Percentiles rank a stretch among this genome's conserved stretches.
Evolutionary conservation across 2,113 vertebrate genomes (phyloP).

Genomic region (Nothoprocta perdicaria): DNA sequence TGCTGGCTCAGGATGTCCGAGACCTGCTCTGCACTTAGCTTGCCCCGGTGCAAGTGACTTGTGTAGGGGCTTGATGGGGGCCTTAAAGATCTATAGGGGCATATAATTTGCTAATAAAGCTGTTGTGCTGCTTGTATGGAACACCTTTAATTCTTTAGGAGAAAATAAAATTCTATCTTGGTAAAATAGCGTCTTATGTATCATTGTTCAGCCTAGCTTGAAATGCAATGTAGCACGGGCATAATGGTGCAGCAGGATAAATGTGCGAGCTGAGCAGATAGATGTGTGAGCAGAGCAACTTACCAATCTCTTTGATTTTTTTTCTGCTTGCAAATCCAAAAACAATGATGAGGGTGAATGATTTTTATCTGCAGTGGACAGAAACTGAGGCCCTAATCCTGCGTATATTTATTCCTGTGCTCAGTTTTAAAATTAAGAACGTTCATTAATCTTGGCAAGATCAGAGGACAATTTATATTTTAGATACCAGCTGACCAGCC

Average conservation of each 20-base stretch:
- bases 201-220: not conserved
- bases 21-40: not conserved
- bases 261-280: not conserved
- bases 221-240: not conserved
- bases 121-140: not conserved
- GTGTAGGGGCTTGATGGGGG: not conserved
- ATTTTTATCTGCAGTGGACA: not conserved
- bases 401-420: not conserved
- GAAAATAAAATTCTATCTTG: not conserved
- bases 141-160: not conserved
- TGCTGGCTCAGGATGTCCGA: not conserved
- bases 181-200: not conserved
- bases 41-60: not conserved
- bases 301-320: not conserved
- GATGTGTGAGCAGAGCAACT: not conserved
- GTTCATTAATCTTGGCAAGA: not conserved
- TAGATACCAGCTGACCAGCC: not conserved
- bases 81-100: not conserved
- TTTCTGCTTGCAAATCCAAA: not conserved
- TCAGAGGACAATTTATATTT: not conserved
- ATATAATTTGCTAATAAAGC: fast-evolving
- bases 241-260: not conserved
- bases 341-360: not conserved
- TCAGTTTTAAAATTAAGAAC: not conserved
- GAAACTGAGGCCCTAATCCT: not conserved